phyloP scores from a whole-genome alignment of 1,140 invertebrate genomes.

The Potamilus streckersoni region DNA sequence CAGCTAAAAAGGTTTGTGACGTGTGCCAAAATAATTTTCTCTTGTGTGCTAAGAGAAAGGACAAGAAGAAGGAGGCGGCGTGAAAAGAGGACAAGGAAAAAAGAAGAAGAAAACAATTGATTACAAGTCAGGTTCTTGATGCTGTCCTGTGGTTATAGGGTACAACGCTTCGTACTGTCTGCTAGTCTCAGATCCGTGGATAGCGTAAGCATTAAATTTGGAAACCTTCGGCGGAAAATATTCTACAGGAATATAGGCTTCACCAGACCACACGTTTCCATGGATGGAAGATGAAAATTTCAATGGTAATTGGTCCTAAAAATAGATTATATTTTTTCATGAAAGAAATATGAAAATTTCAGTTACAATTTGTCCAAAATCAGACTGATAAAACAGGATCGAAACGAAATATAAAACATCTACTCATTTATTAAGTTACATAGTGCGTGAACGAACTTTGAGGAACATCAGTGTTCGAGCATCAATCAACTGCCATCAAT shows the following conservation, averaged over 20 bases:
- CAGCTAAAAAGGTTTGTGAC: neutral
- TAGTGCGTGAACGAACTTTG: too few species aligned
- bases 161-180: slow-evolving; percentile 71
- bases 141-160: slow-evolving; percentile 66
- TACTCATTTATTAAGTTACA: too few species aligned
- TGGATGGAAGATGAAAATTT: slow-evolving; percentile 56
- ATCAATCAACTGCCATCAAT: too few species aligned
- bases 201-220: slow-evolving; percentile 74
- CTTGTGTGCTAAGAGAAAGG: too few species aligned
- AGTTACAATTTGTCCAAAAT: slow-evolving; percentile 65
- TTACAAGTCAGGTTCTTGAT: slow-evolving; percentile 70
- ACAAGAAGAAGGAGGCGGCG: neutral
- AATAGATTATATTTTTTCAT: neutral
- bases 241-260: slow-evolving; percentile 62
- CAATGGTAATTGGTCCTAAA: slow-evolving; percentile 65
- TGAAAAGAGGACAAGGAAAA: neutral
- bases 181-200: slow-evolving; percentile 69
- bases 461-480: too few species aligned
- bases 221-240: slow-evolving; percentile 69
- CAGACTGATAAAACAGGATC: neutral
- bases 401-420: too few species aligned
- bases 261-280: slow-evolving; percentile 64
- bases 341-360: slow-evolving; percentile 2
- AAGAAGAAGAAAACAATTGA: slow-evolving; percentile 13
- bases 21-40: neutral